Conservation (phyloP, 2,888 invertebrate species). For the Lacanobia oleracea region DNA sequence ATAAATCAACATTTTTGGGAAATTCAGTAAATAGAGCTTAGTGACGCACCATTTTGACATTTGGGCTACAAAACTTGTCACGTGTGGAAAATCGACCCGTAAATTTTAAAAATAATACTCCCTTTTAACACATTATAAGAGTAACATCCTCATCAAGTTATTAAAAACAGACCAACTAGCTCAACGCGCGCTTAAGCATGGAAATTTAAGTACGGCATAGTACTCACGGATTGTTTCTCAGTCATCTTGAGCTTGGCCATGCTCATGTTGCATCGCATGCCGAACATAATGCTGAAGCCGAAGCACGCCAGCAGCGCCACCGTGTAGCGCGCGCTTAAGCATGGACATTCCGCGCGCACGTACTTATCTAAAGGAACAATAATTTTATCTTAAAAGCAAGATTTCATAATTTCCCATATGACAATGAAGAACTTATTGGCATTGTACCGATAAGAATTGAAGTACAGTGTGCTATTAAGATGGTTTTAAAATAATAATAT, state of each 20-base stretch:
- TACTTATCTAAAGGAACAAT: conserved; percentile 92
- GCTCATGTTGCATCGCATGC: conserved; percentile 99
- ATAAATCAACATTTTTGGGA: background rate
- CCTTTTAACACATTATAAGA: no score
- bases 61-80: no score
- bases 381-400: background rate
- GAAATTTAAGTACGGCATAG: background rate
- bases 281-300: conserved; percentile 98
- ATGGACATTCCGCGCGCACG: conserved; percentile 96
- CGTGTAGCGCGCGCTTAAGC: conserved; percentile 96
- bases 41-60: no score
- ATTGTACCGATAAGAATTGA: background rate
- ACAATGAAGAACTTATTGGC: background rate
- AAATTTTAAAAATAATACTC: no score
- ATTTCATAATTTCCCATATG: background rate
- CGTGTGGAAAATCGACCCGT: background rate
- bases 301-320: conserved; percentile 96
- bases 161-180: background rate
- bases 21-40: background rate
- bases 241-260: conserved; percentile 97
- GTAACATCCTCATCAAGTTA: background rate
- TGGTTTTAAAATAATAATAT: background rate
- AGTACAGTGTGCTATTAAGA: background rate
- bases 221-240: conserved; percentile 88
- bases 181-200: background rate